Conservation (phyloP, 2,797 vertebrate genomes). For the Halcyon smyrnensis region DNA sequence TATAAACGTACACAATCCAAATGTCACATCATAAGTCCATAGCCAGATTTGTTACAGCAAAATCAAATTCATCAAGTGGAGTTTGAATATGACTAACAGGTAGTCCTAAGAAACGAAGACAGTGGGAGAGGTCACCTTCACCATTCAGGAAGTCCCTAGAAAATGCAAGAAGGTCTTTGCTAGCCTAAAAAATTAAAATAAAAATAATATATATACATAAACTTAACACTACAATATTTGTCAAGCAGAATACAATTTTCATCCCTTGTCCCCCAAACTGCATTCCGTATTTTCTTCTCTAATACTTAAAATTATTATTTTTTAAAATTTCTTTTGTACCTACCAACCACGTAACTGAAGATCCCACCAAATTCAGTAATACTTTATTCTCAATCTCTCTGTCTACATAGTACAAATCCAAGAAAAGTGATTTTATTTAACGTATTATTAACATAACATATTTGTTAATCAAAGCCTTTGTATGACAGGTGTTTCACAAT, state of each 20-base stretch:
- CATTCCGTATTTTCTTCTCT: neutral
- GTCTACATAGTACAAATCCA: neutral
- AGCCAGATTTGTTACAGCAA: conserved; percentile 91
- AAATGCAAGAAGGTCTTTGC: conserved; percentile 93
- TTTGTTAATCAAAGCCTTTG: neutral
- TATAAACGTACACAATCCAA: conserved; percentile 90
- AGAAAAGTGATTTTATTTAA: neutral
- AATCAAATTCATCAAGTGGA: conserved; percentile 93
- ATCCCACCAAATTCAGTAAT: neutral
- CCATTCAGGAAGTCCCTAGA: conserved; percentile 95
- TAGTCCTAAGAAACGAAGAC: conserved; percentile 89
- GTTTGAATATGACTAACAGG: conserved; percentile 89
- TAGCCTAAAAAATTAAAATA: conserved; percentile 76
- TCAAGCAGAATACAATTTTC: neutral
- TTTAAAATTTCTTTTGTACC: neutral
- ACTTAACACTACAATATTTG: neutral
- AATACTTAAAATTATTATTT: neutral
- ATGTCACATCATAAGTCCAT: conserved; percentile 92
- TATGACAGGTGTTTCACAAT: neutral
- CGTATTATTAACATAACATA: no score
- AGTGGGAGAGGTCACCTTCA: conserved; percentile 93
- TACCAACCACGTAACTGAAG: neutral
- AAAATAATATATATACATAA: neutral
- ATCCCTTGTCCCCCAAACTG: neutral
- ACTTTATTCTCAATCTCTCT: neutral